phyloP scores from a whole-genome alignment of 2,113 vertebrate species.

The Dicentrarchus labrax region DNA sequence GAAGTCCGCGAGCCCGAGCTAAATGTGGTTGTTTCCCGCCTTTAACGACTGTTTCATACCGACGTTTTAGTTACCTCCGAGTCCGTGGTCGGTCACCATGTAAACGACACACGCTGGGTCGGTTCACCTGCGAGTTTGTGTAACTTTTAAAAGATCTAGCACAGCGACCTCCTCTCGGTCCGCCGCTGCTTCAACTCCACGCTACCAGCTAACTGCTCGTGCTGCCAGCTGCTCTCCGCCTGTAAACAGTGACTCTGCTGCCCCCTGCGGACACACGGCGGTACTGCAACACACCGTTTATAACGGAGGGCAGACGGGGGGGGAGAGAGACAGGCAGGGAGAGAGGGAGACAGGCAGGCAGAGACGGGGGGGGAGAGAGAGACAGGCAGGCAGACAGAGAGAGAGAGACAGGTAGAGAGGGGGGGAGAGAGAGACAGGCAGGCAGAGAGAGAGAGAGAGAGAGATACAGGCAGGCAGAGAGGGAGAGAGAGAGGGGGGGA shows the following conservation, averaged over 20 bases:
- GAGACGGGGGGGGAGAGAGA: no score
- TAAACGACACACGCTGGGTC: not conserved
- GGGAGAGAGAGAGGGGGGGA: no score
- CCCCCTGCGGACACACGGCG: conserved; percentile 28
- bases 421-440: no score
- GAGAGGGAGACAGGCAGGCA: no score
- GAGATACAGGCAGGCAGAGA: no score
- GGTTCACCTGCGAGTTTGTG: conserved; percentile 39
- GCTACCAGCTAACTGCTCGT: conserved; percentile 67
- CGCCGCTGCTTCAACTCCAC: conserved; percentile 58
- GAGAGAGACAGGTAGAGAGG: no score
- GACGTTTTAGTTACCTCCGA: conserved; percentile 5
- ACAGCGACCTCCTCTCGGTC: conserved; percentile 47
- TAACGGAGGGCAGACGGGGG: no score
- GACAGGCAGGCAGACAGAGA: no score
- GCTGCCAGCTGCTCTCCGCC: conserved; percentile 53
- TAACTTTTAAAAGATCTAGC: conserved; percentile 54
- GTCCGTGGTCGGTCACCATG: conserved; percentile 5
- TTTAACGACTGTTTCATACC: conserved; percentile 32
- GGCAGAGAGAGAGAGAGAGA: no score
- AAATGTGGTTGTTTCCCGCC: conserved; percentile 43
- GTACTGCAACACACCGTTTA: conserved; percentile 32
- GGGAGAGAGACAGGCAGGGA: no score
- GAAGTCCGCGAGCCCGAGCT: conserved; percentile 51
- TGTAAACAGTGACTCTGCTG: conserved; percentile 74